Base-by-base conservation (phyloP, 2,113 vertebrate genomes). In the Leptobrachium ailaonicum region DNA sequence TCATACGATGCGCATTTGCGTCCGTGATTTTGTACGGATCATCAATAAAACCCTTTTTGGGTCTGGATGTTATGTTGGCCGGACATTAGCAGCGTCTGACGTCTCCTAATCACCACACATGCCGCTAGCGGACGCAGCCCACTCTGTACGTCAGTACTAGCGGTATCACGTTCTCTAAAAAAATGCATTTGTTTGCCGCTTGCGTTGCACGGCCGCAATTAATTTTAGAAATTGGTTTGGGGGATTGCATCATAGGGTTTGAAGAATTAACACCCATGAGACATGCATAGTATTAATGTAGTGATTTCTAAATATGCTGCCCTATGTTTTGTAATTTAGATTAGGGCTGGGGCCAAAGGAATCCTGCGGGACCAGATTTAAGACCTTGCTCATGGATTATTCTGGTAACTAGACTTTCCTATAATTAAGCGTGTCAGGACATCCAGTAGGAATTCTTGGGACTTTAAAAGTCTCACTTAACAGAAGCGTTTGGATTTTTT, bases 391-490 rank as follows among this genome's bases (percentile, higher is more conserved):
- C 70, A 56, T 72, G 70, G 70, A 54, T 71, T 71, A 71, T 54
- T 72, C 3, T 72, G 50, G 32, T 12, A 72, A 72, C 70, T 54
- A 32, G 9, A 53, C 54, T 72, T 44, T 54, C 47, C 50, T 32
- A 72, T 41, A 72, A 72, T 72, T 72, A 56, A 56, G 32, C 70
- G 54, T 72, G 70, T 72, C 70, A 54, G 47, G 70, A 47, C 70
- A 72, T 32, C 70, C 70, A 56, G 47, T 40, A 54, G 47, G 47
- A 32, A 64, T 32, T 20, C 10, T 6, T 64, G 10, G n/a, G 62
- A 64, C 62, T 64, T 64, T 50, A 50, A 40, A 20, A 4, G 32
- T 40, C 5, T 20, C 6, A 8, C 40, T 50, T 50, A 50, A 50
- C 47, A 50, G 47, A 50, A 50, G 47, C 8, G 47, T 50, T 64